These are phyloP conservation scores for Eurytoma californica DNA, from an alignment of 2,888 invertebrate genomes.

Conservation along the genomic window DNA sequence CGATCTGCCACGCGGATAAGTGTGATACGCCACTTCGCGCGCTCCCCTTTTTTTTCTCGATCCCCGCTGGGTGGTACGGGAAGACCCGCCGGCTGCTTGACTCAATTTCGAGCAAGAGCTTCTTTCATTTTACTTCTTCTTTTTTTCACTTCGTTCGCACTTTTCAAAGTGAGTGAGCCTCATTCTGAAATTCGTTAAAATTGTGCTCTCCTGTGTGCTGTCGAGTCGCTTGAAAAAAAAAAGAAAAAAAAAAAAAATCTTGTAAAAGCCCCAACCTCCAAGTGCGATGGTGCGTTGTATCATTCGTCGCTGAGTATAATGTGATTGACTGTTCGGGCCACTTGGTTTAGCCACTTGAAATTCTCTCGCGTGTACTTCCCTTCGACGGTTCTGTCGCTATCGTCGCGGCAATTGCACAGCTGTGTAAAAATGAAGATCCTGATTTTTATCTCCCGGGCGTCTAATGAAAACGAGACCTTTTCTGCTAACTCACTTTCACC, in stretches of 20 bases:
- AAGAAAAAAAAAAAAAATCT: background rate
- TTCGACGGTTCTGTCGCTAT: background rate
- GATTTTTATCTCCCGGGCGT: background rate
- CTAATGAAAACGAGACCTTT: background rate
- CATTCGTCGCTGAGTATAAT: conserved; percentile 61
- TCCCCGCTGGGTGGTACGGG: background rate
- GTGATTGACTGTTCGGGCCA: conserved; percentile 62
- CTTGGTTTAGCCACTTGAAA: conserved; percentile 57
- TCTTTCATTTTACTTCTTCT: background rate
- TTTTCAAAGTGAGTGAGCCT: conserved; percentile 9
- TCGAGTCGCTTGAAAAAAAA: background rate
- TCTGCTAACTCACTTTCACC: conserved; percentile 1
- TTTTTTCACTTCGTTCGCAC: too few species aligned
- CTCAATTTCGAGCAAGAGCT: background rate
- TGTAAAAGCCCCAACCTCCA: background rate
- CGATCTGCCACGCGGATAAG: conserved; percentile 49
- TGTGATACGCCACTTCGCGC: conserved; percentile 29
- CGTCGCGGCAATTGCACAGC: background rate
- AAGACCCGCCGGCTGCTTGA: background rate
- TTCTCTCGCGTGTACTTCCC: conserved; percentile 56
- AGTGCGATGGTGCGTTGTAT: conserved; percentile 54
- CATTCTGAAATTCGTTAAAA: conserved; percentile 5
- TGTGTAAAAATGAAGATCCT: background rate
- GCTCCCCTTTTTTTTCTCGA: conserved; percentile 21
- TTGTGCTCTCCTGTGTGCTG: background rate